These are phyloP conservation scores for Myotis myotis DNA, from an alignment of 2,797 vertebrate species.

Conservation along the genomic window DNA sequence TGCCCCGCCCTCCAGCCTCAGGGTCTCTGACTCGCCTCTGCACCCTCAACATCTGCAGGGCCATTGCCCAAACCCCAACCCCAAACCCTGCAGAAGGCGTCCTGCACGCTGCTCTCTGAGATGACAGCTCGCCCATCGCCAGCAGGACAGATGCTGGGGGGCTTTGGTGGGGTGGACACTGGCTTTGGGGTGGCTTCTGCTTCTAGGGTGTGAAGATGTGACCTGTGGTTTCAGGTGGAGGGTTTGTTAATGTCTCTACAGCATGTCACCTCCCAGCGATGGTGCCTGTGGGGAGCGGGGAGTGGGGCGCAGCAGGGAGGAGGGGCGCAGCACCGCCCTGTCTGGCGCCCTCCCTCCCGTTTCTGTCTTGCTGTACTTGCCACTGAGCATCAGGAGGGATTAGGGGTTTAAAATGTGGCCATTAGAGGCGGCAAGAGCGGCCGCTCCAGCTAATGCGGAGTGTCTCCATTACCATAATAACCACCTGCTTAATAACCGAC, in stretches of 20 bases:
- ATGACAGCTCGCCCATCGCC: rapidly evolving
- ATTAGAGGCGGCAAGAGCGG: not conserved
- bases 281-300: no score
- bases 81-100: not conserved
- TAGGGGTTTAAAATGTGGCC: conserved; percentile 42
- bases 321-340: rapidly evolving
- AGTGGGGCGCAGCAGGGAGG: rapidly evolving
- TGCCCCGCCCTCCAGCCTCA: not conserved
- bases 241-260: not conserved
- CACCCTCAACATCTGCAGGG: not conserved
- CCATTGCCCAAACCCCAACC: no score
- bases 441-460: conserved; percentile 45
- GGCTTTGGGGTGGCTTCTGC: not conserved
- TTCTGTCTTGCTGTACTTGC: not conserved
- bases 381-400: not conserved
- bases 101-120: no score
- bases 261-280: not conserved
- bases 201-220: not conserved
- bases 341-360: not conserved
- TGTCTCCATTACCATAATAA: conserved; percentile 77
- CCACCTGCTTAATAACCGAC: conserved; percentile 76
- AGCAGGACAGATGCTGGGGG: rapidly evolving
- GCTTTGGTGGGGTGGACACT: rapidly evolving
- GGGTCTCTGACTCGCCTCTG: not conserved
- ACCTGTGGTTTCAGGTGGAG: not conserved